Evolutionary conservation across 1,140 invertebrate genomes (phyloP).

Genomic region (Hydropsyche tenuis): DNA sequence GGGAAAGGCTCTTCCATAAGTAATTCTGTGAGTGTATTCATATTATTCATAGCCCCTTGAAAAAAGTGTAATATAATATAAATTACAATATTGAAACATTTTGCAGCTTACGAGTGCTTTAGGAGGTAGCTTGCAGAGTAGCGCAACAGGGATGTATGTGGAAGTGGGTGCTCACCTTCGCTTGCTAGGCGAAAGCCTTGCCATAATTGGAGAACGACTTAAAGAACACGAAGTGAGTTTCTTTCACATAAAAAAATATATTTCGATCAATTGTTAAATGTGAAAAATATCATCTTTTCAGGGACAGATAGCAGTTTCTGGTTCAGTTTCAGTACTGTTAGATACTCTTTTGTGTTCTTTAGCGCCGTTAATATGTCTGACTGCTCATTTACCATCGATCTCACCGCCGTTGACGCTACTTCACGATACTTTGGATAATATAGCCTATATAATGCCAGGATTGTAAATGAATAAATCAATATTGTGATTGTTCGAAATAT

Average conservation of each 20-base stretch:
- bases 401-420: conserved; percentile 75
- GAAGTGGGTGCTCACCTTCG: conserved; percentile 94
- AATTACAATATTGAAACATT: neutral
- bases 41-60: neutral
- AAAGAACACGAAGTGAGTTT: conserved; percentile 84
- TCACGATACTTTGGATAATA: conserved; percentile 86
- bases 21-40: neutral
- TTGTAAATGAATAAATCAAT: conserved; percentile 63
- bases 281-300: conserved; percentile 55
- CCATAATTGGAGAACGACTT: conserved; percentile 89
- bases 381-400: conserved; percentile 80
- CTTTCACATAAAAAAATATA: neutral
- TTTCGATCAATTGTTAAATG: neutral
- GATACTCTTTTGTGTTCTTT: conserved; percentile 94
- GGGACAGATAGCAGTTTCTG: conserved; percentile 93
- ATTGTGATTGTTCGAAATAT: neutral
- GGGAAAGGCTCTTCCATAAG: conserved; percentile 2
- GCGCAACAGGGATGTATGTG: conserved; percentile 63
- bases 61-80: too few relatives aligned
- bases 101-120: conserved; percentile 7
- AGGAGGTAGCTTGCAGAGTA: conserved; percentile 47
- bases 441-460: conserved; percentile 97
- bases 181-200: conserved; percentile 90
- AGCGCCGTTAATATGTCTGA: conserved; percentile 87
- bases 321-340: conserved; percentile 90